Conservation (phyloP, 2,797 vertebrate species). For the Hydrolagus colliei region DNA sequence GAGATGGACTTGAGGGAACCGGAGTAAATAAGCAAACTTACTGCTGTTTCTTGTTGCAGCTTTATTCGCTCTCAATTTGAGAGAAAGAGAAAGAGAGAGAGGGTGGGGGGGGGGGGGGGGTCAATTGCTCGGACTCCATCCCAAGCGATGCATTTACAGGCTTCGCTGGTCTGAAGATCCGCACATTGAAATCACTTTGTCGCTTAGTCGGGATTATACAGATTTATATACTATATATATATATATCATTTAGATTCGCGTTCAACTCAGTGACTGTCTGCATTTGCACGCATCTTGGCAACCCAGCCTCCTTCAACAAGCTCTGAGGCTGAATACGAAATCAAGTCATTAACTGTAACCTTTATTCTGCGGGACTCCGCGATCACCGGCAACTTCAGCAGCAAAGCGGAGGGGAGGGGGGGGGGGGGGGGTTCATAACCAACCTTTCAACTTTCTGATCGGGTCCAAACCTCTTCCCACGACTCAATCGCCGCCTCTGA, state of each 20-base stretch:
- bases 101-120: not conserved
- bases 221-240: no score
- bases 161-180: slow-evolving; percentile 15
- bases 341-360: slow-evolving; percentile 18
- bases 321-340: slow-evolving; percentile 10
- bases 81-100: no score
- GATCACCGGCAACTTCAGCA: not conserved
- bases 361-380: slow-evolving; percentile 25
- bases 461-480: not conserved
- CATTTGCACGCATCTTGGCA: slow-evolving; percentile 10
- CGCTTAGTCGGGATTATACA: slow-evolving; percentile 19
- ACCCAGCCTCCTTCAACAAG: not conserved
- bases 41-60: slow-evolving; percentile 11
- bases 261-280: not conserved
- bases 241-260: no score
- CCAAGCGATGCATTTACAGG: slow-evolving; percentile 1
- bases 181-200: slow-evolving; percentile 6
- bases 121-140: slow-evolving; percentile 1
- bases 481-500: not conserved
- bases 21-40: slow-evolving; percentile 29
- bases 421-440: not conserved
- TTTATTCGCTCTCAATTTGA: slow-evolving; percentile 6
- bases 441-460: slow-evolving; percentile 25
- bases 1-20: not conserved
- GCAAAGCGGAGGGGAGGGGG: not conserved